Percentiles rank a stretch among this genome's conserved stretches.
Evolutionary conservation across 2,113 vertebrate genomes (phyloP).

Genomic region (Halcyon senegalensis): DNA sequence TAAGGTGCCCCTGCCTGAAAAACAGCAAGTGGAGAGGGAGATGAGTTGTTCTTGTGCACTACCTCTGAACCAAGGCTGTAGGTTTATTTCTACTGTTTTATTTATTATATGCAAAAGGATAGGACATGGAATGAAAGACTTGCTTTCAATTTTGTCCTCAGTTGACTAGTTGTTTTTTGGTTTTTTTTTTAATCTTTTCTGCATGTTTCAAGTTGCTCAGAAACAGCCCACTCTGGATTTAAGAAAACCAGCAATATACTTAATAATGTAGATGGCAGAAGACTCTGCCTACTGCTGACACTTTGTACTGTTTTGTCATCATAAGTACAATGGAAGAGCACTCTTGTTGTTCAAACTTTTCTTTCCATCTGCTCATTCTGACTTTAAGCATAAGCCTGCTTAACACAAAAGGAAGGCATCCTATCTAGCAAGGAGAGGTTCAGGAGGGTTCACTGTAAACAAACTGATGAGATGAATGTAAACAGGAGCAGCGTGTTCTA

Average conservation of each 20-base stretch:
- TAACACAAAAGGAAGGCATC: slow-evolving; percentile 59
- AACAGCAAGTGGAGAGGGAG: not conserved
- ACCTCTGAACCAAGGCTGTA: not conserved
- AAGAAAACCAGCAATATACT: not conserved
- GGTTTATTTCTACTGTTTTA: not conserved
- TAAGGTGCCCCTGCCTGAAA: not conserved
- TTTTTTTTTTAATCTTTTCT: not conserved
- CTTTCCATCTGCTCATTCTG: slow-evolving; percentile 66
- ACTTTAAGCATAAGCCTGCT: slow-evolving; percentile 55
- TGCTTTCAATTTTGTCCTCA: slow-evolving; percentile 12
- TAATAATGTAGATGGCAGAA: slow-evolving; percentile 11
- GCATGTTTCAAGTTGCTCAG: slow-evolving; percentile 44
- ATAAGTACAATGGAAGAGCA: slow-evolving; percentile 49
- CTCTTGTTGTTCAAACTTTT: slow-evolving; percentile 58
- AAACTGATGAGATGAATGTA: slow-evolving; percentile 63
- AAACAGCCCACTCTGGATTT: slow-evolving; percentile 26
- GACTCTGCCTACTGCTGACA: slow-evolving; percentile 44
- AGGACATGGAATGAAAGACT: not conserved
- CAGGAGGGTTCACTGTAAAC: slow-evolving; percentile 62
- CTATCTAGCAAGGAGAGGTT: slow-evolving; percentile 48
- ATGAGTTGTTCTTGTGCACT: not conserved
- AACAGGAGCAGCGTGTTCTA: slow-evolving; percentile 47
- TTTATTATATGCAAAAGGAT: not conserved
- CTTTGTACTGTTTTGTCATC: slow-evolving; percentile 33
- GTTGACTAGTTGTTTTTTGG: not conserved